Conservation (phyloP, 2,888 invertebrate genomes). For the Julus scanicus region DNA sequence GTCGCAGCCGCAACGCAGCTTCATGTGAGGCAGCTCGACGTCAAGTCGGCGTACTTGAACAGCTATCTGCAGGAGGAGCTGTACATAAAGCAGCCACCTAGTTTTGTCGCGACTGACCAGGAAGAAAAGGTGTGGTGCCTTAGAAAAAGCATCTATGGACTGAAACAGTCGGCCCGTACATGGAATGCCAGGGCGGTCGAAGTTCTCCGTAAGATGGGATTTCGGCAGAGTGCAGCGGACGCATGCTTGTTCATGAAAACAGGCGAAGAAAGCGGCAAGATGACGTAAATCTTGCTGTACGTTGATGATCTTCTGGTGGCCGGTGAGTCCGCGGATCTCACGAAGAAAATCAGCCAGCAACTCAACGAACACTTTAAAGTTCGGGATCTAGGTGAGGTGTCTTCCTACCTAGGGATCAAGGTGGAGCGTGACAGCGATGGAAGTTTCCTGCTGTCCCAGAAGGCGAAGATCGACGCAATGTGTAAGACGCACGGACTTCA, state of each 20-base stretch:
- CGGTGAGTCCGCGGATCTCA: background rate
- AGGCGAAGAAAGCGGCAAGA: background rate
- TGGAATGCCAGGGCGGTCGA: background rate
- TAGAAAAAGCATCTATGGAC: background rate
- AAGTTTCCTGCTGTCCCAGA: too few species aligned
- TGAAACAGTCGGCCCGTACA: background rate
- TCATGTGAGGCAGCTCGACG: background rate
- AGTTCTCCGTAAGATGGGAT: background rate
- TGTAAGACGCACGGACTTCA: background rate
- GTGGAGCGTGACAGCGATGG: too few species aligned
- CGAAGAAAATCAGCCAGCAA: background rate
- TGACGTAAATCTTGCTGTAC: background rate
- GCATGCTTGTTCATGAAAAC: background rate
- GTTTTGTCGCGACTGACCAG: background rate
- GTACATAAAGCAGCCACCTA: conserved; percentile 18
- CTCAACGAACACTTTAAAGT: background rate
- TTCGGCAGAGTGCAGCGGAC: background rate
- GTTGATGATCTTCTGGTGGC: background rate
- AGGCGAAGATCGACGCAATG: background rate
- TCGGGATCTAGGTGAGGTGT: too few species aligned
- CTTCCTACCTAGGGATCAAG: too few species aligned
- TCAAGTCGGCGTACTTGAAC: background rate
- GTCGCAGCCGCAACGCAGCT: background rate
- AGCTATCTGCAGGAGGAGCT: background rate
- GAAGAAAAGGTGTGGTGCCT: background rate